A percentile compares a stretch with the other conserved stretches of the same genome.
Evolutionary conservation across 2,888 invertebrate genomes (phyloP).

Genomic region (Lissocephala sabroskyi): DNA sequence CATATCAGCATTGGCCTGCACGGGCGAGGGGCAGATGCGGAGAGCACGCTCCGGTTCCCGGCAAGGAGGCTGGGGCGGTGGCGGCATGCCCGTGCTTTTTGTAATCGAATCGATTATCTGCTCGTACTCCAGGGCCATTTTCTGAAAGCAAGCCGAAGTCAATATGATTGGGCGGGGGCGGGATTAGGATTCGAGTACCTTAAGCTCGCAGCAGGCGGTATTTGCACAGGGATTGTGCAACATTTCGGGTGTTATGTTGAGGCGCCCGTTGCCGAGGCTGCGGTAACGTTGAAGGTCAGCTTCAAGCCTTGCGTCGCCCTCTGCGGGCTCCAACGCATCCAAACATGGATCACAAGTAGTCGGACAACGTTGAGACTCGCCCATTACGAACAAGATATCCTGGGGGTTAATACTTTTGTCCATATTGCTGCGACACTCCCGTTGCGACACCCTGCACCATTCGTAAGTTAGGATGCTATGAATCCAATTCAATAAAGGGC

Average conservation of each 20-base stretch:
- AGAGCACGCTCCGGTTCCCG: not conserved
- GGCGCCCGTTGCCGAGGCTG: constrained; percentile 30
- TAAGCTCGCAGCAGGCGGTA: constrained; percentile 39
- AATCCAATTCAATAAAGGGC: too few species aligned
- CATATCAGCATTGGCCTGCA: too few species aligned
- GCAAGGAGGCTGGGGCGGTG: not conserved
- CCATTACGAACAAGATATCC: constrained; percentile 57
- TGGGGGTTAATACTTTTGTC: constrained; percentile 51
- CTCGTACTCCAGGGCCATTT: too few species aligned
- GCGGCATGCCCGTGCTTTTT: constrained; percentile 1
- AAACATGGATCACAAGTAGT: constrained; percentile 18
- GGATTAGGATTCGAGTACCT: too few species aligned
- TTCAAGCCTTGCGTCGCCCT: constrained; percentile 34
- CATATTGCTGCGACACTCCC: constrained; percentile 23
- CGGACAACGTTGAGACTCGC: constrained; percentile 34
- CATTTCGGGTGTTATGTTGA: constrained; percentile 26
- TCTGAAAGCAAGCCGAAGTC: not conserved
- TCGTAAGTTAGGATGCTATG: too few species aligned
- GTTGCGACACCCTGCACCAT: too few species aligned
- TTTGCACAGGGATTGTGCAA: constrained; percentile 24
- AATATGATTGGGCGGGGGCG: too few species aligned
- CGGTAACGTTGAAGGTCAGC: constrained; percentile 56
- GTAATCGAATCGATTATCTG: not conserved
- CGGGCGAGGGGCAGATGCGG: too few species aligned
- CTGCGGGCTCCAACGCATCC: constrained; percentile 18